Conservation (phyloP, 2,888 invertebrate species). For the Spialia ferax region DNA sequence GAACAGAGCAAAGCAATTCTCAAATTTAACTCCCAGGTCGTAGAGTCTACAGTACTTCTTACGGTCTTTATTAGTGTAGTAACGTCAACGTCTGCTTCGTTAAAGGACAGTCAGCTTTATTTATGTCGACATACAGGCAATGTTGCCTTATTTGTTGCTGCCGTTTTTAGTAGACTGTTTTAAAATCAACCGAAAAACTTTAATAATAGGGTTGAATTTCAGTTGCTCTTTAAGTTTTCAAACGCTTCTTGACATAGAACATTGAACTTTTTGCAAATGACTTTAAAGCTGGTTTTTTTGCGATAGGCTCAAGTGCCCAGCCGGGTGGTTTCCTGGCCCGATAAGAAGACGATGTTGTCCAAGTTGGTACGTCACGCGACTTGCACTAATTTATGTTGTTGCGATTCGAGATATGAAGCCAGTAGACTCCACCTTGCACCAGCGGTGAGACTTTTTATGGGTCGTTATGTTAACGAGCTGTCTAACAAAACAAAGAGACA, state of each 20-base stretch:
- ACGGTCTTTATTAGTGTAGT: conserved; percentile 73
- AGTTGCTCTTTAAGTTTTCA: conserved; percentile 47
- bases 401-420: conserved; percentile 79
- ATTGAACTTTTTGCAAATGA: conserved; percentile 61
- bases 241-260: conserved; percentile 56
- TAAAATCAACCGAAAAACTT: conserved; percentile 17
- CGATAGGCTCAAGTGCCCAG: conserved; percentile 52
- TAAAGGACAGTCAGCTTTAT: conserved; percentile 86
- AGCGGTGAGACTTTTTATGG: conserved; percentile 59
- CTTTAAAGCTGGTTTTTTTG: conserved; percentile 62
- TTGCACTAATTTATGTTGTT: conserved; percentile 84
- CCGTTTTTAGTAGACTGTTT: conserved; percentile 45
- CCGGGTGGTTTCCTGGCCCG: conserved; percentile 77
- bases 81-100: conserved; percentile 83
- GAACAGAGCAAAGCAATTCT: conserved; percentile 51
- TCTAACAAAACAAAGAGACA: conserved; percentile 60
- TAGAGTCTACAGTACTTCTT: conserved; percentile 68
- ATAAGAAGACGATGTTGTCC: conserved; percentile 80
- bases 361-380: conserved; percentile 84
- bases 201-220: conserved; percentile 68
- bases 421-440: conserved; percentile 61
- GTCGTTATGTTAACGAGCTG: conserved; percentile 73
- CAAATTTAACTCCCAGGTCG: conserved; percentile 60
- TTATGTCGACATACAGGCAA: conserved; percentile 84
- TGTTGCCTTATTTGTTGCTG: conserved; percentile 79